Conservation (phyloP, 1,140 invertebrate genomes). For the Atta colombica region DNA sequence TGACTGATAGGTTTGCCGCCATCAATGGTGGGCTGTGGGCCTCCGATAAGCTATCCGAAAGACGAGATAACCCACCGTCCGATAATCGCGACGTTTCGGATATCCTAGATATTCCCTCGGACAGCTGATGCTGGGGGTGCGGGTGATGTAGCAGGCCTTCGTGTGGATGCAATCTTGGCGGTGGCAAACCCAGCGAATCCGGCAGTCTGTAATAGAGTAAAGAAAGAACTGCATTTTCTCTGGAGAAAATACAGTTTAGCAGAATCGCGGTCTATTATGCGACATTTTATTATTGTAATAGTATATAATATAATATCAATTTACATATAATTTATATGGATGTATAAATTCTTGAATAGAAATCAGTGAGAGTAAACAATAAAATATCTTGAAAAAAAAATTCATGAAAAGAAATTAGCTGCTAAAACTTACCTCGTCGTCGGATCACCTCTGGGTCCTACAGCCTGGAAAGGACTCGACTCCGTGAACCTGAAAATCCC, state of each 20-base stretch:
- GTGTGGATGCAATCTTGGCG: conserved; percentile 83
- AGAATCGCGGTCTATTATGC: conserved; percentile 45
- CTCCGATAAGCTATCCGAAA: conserved; percentile 85
- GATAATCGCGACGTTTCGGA: conserved; percentile 84
- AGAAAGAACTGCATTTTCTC: conserved; percentile 49
- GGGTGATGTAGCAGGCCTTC: conserved; percentile 82
- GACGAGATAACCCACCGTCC: conserved; percentile 83
- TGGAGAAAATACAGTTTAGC: conserved; percentile 55
- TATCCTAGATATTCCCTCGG: conserved; percentile 84
- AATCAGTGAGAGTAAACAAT: conserved; percentile 3
- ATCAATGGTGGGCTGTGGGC: conserved; percentile 85
- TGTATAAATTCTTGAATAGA: neutral
- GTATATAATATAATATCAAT: conserved; percentile 4
- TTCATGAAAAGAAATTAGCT: neutral
- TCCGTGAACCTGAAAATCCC: conserved; percentile 85
- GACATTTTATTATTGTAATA: conserved; percentile 16
- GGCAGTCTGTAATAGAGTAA: conserved; percentile 81
- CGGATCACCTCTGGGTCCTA: conserved; percentile 84
- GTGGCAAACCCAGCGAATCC: conserved; percentile 82
- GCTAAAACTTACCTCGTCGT: conserved; percentile 81
- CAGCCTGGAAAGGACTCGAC: conserved; percentile 85
- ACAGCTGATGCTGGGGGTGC: conserved; percentile 81
- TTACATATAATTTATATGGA: neutral
- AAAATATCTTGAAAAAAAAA: neutral
- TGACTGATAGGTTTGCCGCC: conserved; percentile 85